phyloP scores from a whole-genome alignment of 2,113 vertebrate genomes.

The Vulpes ferrilata region DNA sequence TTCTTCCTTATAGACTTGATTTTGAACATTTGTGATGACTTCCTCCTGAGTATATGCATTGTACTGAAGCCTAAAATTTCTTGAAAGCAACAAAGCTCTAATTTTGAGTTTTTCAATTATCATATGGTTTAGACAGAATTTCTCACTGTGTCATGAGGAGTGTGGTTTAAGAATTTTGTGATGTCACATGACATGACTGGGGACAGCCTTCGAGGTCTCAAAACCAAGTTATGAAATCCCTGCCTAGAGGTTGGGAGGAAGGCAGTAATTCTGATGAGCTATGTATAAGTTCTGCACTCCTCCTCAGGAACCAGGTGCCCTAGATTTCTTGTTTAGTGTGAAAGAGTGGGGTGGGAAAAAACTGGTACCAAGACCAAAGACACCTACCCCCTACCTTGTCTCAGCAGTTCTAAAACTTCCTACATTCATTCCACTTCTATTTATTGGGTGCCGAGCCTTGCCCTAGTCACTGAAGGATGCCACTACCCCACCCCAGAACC shows the following conservation, averaged over 20 bases:
- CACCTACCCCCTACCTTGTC: background rate
- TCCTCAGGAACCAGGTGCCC: constrained; percentile 38
- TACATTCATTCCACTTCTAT: background rate
- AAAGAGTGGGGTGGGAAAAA: background rate
- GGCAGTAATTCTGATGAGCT: constrained; percentile 4
- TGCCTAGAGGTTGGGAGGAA: constrained; percentile 14
- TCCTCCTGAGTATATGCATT: background rate
- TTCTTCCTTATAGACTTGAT: background rate
- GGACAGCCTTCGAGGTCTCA: constrained; percentile 22
- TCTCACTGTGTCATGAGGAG: constrained; percentile 16
- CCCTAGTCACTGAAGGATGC: background rate
- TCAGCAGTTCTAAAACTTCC: background rate
- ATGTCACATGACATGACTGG: background rate
- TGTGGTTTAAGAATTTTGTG: constrained; percentile 40
- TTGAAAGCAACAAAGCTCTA: background rate
- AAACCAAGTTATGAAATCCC: constrained; percentile 48
- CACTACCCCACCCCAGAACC: background rate
- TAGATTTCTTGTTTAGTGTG: constrained; percentile 27
- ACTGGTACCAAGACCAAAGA: background rate
- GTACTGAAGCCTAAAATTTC: constrained; percentile 36
- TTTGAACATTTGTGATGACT: background rate
- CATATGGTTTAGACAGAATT: background rate
- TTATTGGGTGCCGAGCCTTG: background rate
- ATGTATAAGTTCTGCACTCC: background rate
- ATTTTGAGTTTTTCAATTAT: constrained; percentile 4